Conservation (phyloP, 2,888 invertebrate species). For the Salticus scenicus region DNA sequence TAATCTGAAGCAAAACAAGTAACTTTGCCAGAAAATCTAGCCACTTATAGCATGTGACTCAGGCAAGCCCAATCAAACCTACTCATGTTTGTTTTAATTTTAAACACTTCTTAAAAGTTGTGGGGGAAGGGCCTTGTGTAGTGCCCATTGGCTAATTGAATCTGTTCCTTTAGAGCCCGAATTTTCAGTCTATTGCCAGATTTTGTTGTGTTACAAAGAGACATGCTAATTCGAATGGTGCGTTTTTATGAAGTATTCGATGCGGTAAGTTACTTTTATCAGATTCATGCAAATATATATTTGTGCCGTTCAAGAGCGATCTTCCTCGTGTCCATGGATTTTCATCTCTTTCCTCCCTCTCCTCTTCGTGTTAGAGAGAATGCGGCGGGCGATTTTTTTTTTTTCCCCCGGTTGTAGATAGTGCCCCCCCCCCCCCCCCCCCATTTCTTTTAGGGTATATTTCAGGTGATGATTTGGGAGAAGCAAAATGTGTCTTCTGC, state of each 20-base stretch:
- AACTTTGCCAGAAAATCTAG: conserved; percentile 55
- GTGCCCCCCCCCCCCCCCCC: no score
- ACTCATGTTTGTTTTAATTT: conserved; percentile 53
- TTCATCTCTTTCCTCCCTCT: no score
- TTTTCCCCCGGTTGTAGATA: no score
- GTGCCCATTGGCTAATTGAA: background rate
- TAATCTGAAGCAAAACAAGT: conserved; percentile 65
- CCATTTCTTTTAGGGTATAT: no score
- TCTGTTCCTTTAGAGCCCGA: background rate
- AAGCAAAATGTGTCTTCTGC: no score
- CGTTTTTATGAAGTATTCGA: background rate
- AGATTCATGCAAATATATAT: background rate
- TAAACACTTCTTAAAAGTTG: conserved; percentile 19
- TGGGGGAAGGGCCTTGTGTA: conserved; percentile 14
- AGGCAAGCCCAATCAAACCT: conserved; percentile 35
- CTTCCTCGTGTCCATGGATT: no score
- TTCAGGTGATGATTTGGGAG: no score
- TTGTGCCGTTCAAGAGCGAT: no score
- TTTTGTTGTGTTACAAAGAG: background rate
- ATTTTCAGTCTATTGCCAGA: background rate
- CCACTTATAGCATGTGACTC: conserved; percentile 64
- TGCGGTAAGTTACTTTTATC: background rate
- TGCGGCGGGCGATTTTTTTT: no score
- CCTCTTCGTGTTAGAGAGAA: no score
- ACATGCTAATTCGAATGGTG: background rate